phyloP scores from a whole-genome alignment of 2,888 invertebrate genomes.

The Litoditis marina region DNA sequence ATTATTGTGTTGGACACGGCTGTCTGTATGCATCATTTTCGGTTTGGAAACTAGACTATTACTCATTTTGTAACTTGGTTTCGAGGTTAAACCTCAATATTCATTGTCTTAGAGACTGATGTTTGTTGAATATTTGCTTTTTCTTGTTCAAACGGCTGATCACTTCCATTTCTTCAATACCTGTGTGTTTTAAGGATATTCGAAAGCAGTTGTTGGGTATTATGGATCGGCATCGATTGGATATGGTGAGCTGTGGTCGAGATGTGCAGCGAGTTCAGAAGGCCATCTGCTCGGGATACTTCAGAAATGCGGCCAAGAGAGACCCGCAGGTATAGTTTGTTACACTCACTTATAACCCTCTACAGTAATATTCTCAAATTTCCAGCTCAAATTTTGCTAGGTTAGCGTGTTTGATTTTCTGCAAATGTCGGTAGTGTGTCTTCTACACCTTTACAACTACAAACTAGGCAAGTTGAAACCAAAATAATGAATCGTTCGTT shows the following conservation, averaged over 20 bases:
- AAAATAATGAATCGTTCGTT: too few relatives aligned
- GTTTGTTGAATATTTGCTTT: background rate
- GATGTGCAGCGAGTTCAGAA: slow-evolving; percentile 93
- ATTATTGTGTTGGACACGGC: too few relatives aligned
- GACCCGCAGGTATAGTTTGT: slow-evolving; percentile 76
- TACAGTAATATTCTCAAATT: too few relatives aligned
- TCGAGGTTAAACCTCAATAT: background rate
- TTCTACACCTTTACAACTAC: too few relatives aligned
- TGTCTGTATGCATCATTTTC: too few relatives aligned
- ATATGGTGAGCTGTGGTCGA: slow-evolving; percentile 92
- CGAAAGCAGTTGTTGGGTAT: slow-evolving; percentile 81
- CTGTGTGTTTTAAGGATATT: slow-evolving; percentile 78
- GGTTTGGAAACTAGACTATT: too few relatives aligned
- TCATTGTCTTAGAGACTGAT: background rate
- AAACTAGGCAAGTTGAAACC: too few relatives aligned
- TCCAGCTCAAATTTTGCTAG: too few relatives aligned
- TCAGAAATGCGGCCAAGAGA: slow-evolving; percentile 96
- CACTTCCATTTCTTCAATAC: background rate
- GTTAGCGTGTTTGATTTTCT: too few relatives aligned
- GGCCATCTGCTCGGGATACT: slow-evolving; percentile 91
- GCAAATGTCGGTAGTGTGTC: background rate
- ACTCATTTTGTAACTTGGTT: too few relatives aligned
- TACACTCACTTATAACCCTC: too few relatives aligned
- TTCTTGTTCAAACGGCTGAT: background rate
- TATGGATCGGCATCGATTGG: slow-evolving; percentile 78